Percentiles rank a stretch among this genome's conserved stretches.
These are phyloP conservation scores for Agriopis marginaria DNA, from an alignment of 2,888 invertebrate genomes.

Conservation along the genomic window DNA sequence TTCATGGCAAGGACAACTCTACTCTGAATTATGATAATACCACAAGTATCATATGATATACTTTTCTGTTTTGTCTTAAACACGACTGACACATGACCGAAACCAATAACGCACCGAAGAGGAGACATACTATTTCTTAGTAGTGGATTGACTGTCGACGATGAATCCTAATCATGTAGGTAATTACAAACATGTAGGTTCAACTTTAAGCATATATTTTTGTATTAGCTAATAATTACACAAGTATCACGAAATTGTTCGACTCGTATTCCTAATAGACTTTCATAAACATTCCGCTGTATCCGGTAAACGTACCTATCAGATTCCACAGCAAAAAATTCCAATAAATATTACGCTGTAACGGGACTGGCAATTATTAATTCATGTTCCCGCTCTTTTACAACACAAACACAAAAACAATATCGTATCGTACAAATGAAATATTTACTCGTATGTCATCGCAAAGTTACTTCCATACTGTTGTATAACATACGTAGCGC, in stretches of 20 bases:
- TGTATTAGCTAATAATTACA: background rate
- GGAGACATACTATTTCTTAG: too few species aligned
- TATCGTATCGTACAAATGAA: slow-evolving; percentile 60
- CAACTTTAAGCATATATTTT: too few species aligned
- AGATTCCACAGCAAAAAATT: slow-evolving; percentile 14
- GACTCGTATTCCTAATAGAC: background rate
- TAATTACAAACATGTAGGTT: too few species aligned
- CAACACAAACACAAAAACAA: slow-evolving; percentile 44
- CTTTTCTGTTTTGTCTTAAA: too few species aligned
- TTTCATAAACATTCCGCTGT: background rate
- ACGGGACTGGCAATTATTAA: slow-evolving; percentile 32
- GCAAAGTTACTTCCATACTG: slow-evolving; percentile 49
- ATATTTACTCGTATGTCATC: slow-evolving; percentile 70
- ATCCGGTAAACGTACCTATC: slow-evolving; percentile 5
- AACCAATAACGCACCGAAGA: too few species aligned
- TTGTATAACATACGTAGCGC: slow-evolving; percentile 11
- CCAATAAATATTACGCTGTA: slow-evolving; percentile 22
- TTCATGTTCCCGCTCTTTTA: slow-evolving; percentile 31
- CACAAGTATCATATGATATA: too few species aligned
- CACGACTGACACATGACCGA: too few species aligned
- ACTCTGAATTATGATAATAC: too few species aligned
- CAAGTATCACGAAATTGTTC: background rate
- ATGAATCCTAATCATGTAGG: too few species aligned
- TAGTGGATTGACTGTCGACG: too few species aligned
- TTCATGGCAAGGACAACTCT: background rate